These are phyloP conservation scores for Mugil cephalus DNA, from an alignment of 2,113 vertebrate species.

Conservation along the genomic window DNA sequence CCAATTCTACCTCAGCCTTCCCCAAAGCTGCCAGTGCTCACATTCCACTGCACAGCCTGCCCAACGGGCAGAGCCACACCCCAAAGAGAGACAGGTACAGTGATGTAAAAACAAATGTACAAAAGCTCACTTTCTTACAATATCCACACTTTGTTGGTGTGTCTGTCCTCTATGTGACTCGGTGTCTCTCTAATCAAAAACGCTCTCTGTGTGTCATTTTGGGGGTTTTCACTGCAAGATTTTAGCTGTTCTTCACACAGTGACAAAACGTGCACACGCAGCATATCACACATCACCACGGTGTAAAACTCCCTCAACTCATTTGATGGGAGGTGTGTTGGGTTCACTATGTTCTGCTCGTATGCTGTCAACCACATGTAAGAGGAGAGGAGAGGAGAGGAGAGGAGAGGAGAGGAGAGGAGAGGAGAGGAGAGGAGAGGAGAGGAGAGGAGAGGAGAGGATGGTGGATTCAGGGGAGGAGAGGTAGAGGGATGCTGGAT, in stretches of 20 bases:
- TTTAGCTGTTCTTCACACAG: conserved; percentile 27
- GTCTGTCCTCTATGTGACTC: conserved; percentile 49
- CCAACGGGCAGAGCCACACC: conserved; percentile 97
- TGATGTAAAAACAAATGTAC: not conserved
- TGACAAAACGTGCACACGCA: conserved; percentile 28
- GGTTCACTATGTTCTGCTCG: conserved; percentile 33
- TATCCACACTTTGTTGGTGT: not conserved
- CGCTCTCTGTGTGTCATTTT: conserved; percentile 10
- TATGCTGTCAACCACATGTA: conserved; percentile 45
- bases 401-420: not conserved
- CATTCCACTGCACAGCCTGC: conserved; percentile 93
- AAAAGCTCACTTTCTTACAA: not conserved
- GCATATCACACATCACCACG: conserved; percentile 50
- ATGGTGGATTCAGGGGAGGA: conserved; percentile 10
- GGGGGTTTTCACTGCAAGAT: conserved; percentile 28
- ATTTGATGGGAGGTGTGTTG: conserved; percentile 65
- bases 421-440: conserved; percentile 8
- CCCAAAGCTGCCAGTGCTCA: conserved; percentile 94
- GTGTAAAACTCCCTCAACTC: conserved; percentile 45
- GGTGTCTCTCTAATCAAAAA: conserved; percentile 30
- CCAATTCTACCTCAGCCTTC: conserved; percentile 97
- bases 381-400: conserved; percentile 10
- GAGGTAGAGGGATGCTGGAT: not conserved
- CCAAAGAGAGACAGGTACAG: conserved; percentile 97
- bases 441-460: not conserved